These are phyloP conservation scores for Listronotus bonariensis DNA, from an alignment of 1,140 invertebrate species.

Conservation along the genomic window DNA sequence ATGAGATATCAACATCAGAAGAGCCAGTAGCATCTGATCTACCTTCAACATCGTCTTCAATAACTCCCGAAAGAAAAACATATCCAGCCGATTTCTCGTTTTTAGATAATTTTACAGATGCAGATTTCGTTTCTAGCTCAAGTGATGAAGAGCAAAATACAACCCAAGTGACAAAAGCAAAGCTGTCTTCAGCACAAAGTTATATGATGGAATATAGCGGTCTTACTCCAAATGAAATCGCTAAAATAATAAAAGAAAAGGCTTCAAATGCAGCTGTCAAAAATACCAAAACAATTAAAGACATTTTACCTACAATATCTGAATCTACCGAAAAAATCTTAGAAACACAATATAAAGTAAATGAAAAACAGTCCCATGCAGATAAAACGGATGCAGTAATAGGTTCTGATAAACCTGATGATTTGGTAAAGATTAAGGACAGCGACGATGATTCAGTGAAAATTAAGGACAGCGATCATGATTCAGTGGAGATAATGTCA, in stretches of 20 bases:
- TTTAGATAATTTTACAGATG: slow-evolving; percentile 44
- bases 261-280: background rate
- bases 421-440: background rate
- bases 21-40: slow-evolving; percentile 7
- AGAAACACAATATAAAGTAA: slow-evolving; percentile 16
- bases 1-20: slow-evolving; percentile 35
- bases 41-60: background rate
- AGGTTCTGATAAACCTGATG: background rate
- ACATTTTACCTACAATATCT: slow-evolving; percentile 12
- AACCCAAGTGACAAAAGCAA: slow-evolving; percentile 47
- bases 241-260: slow-evolving; percentile 58
- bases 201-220: slow-evolving; percentile 78
- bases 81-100: slow-evolving; percentile 37
- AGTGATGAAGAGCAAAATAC: slow-evolving; percentile 44
- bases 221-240: slow-evolving; percentile 72
- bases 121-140: slow-evolving; percentile 53
- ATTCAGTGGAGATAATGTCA: slow-evolving; percentile 40
- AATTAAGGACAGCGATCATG: slow-evolving; percentile 1
- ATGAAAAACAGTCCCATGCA: background rate
- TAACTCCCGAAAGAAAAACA: slow-evolving; percentile 9
- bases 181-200: slow-evolving; percentile 60
- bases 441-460: background rate
- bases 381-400: background rate
- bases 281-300: slow-evolving; percentile 49
- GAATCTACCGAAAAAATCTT: slow-evolving; percentile 26